These are phyloP conservation scores for Corapipo altera DNA, from an alignment of 2,113 vertebrate species.

Conservation along the genomic window DNA sequence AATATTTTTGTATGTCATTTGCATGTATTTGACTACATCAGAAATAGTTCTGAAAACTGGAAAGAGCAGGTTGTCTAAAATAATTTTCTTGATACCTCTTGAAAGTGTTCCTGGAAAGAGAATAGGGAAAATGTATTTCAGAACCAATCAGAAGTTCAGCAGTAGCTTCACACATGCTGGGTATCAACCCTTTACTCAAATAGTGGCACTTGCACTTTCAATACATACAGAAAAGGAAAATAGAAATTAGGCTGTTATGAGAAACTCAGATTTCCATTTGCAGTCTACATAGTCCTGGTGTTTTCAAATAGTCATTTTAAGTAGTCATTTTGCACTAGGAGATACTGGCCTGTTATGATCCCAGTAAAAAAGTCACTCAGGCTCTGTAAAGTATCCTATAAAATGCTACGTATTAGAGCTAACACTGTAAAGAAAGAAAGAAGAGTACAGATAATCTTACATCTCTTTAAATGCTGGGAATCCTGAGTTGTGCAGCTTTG, in stretches of 20 bases:
- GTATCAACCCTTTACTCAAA: background rate
- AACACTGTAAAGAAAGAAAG: background rate
- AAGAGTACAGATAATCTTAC: background rate
- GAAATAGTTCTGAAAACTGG: background rate
- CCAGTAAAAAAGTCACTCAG: background rate
- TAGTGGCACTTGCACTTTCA: background rate
- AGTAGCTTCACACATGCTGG: background rate
- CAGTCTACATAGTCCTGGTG: background rate
- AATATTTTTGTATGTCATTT: background rate
- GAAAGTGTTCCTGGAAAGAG: background rate
- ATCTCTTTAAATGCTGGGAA: background rate
- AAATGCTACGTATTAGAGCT: background rate
- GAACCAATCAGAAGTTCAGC: conserved; percentile 13
- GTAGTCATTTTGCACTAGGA: background rate
- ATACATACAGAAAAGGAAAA: background rate
- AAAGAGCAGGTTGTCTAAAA: background rate
- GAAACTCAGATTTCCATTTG: background rate
- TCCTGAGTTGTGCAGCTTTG: background rate
- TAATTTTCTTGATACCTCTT: background rate
- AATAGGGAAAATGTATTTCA: background rate
- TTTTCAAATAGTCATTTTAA: conserved; percentile 13
- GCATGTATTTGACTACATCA: background rate
- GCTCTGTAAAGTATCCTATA: background rate
- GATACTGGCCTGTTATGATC: background rate
- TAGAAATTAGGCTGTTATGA: background rate